A percentile compares a stretch with the other conserved stretches of the same genome.
phyloP scores from a whole-genome alignment of 1,140 invertebrate genomes.

The Philopotamus ludificatus region DNA sequence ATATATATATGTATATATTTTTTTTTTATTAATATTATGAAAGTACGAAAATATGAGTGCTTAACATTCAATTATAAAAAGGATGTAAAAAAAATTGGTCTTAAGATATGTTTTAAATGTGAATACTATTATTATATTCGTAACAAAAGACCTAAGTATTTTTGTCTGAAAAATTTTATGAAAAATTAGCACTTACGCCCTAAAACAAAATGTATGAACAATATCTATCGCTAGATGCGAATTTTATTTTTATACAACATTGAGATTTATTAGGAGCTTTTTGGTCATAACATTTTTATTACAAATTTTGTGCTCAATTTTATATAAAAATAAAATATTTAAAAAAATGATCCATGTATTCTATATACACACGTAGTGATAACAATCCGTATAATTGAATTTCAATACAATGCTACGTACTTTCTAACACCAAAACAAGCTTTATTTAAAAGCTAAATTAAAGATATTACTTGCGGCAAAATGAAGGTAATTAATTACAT shows the following conservation, averaged over 20 bases:
- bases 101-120: not conserved
- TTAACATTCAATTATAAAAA: not conserved
- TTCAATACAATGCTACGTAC: no score
- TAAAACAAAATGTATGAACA: no score
- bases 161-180: not conserved
- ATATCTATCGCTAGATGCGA: not conserved
- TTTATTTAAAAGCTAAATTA: no score
- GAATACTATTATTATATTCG: not conserved
- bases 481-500: no score
- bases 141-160: not conserved
- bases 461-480: no score
- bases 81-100: slow-evolving; percentile 1
- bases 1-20: not conserved
- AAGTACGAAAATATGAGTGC: not conserved
- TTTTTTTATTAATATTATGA: not conserved
- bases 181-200: not conserved
- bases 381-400: no score
- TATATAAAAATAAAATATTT: no score
- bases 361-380: no score
- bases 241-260: not conserved
- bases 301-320: no score
- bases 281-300: not conserved
- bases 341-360: no score
- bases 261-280: not conserved
- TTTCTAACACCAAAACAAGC: no score